Conservation (phyloP, 1,140 invertebrate genomes). For the Heterodera carotae region DNA sequence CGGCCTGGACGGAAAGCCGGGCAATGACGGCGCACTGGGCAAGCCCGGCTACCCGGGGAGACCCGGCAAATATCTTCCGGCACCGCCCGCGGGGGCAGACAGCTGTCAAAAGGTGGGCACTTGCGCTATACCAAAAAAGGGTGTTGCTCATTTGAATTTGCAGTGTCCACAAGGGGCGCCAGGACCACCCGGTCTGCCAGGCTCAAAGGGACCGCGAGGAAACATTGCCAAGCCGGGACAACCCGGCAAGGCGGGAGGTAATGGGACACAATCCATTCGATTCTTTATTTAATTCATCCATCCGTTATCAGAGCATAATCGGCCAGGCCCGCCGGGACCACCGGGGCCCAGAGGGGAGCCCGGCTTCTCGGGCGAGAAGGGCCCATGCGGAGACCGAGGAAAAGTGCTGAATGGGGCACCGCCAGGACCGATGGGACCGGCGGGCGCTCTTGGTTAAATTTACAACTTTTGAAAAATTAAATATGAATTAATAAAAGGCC, state of each 20-base stretch:
- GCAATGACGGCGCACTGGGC: slow-evolving; percentile 46
- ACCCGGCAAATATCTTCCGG: slow-evolving; percentile 58
- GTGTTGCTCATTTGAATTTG: slow-evolving; percentile 35
- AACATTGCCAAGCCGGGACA: slow-evolving; percentile 49
- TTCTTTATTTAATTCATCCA: background rate
- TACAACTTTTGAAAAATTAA: background rate
- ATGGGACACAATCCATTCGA: background rate
- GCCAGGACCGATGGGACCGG: slow-evolving; percentile 54
- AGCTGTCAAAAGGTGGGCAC: slow-evolving; percentile 57
- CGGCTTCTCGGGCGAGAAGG: slow-evolving; percentile 51
- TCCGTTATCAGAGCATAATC: slow-evolving; percentile 40
- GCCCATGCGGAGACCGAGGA: slow-evolving; percentile 54
- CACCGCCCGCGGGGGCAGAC: slow-evolving; percentile 56
- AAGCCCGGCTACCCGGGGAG: slow-evolving; percentile 47
- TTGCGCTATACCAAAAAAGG: background rate
- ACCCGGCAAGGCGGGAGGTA: slow-evolving; percentile 34
- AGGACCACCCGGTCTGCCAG: slow-evolving; percentile 59
- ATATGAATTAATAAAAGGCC: slow-evolving; percentile 3
- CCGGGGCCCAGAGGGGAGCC: slow-evolving; percentile 53
- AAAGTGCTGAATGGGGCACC: slow-evolving; percentile 61
- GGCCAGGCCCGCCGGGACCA: slow-evolving; percentile 56
- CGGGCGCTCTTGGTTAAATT: slow-evolving; percentile 30
- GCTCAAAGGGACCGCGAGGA: slow-evolving; percentile 51
- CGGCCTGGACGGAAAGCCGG: slow-evolving; percentile 40
- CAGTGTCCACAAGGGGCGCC: slow-evolving; percentile 53